Percentiles rank a stretch among this genome's conserved stretches.
phyloP scores from a whole-genome alignment of 2,797 vertebrate genomes.

The Arrhamphus sclerolepis region DNA sequence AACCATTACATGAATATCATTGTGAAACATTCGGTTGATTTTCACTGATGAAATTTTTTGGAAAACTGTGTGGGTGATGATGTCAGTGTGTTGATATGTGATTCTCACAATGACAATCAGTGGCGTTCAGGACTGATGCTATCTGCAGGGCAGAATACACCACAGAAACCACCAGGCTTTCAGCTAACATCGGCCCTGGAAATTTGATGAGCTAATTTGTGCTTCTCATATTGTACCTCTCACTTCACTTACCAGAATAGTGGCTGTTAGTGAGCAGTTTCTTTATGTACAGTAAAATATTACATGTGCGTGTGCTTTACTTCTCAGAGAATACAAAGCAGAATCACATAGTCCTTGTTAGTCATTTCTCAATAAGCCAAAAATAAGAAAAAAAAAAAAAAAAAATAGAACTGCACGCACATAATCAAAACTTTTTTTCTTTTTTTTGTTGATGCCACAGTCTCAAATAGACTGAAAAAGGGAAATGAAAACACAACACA shows the following conservation, averaged over 20 bases:
- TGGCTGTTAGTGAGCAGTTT: constrained; percentile 51
- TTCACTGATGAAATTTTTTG: constrained; percentile 67
- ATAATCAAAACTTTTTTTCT: constrained; percentile 40
- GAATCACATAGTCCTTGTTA: constrained; percentile 43
- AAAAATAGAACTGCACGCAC: constrained; percentile 41
- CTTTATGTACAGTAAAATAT: constrained; percentile 41
- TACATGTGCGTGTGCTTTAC: not conserved
- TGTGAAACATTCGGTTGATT: constrained; percentile 68
- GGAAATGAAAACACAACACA: constrained; percentile 65
- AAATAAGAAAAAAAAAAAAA: too few species aligned
- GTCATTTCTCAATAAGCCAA: constrained; percentile 55
- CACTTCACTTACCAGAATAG: constrained; percentile 77
- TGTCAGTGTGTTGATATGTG: constrained; percentile 70
- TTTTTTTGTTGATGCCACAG: too few species aligned
- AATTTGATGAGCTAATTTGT: constrained; percentile 76
- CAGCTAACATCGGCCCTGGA: constrained; percentile 72
- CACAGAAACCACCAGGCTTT: constrained; percentile 79
- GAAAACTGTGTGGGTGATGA: constrained; percentile 76
- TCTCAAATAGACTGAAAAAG: constrained; percentile 63
- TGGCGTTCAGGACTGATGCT: constrained; percentile 59
- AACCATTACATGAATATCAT: constrained; percentile 42
- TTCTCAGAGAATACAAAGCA: constrained; percentile 20
- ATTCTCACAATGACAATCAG: constrained; percentile 72
- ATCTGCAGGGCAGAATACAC: constrained; percentile 66
- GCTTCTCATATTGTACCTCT: constrained; percentile 71